A percentile compares a stretch with the other conserved stretches of the same genome.
These are phyloP conservation scores for Odontophorus gujanensis DNA, from an alignment of 2,113 vertebrate species.

Conservation along the genomic window DNA sequence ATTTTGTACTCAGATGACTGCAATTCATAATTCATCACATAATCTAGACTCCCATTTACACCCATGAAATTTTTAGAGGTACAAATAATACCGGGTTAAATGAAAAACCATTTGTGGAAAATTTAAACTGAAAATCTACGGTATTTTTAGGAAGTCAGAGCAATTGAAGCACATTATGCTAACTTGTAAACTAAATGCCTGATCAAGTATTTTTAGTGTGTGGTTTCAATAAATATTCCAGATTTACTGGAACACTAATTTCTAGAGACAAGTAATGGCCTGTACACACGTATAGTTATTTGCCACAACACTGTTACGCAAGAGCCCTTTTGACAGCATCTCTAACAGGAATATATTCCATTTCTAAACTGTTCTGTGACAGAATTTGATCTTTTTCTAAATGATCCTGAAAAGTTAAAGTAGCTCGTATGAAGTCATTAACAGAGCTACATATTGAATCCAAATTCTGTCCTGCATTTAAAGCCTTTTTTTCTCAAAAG, in stretches of 20 bases:
- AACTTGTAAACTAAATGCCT: not conserved
- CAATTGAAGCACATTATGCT: not conserved
- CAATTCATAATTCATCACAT: conserved; percentile 6
- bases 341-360: not conserved
- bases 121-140: not conserved
- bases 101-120: not conserved
- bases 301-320: not conserved
- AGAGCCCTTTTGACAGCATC: not conserved
- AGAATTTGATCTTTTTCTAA: not conserved
- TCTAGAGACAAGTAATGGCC: not conserved
- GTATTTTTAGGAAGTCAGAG: not conserved
- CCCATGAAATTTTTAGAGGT: not conserved
- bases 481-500: not conserved
- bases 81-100: not conserved
- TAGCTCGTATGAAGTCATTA: not conserved
- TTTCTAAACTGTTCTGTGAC: not conserved
- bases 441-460: not conserved
- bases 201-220: not conserved
- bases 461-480: not conserved
- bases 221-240: not conserved
- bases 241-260: not conserved
- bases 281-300: not conserved
- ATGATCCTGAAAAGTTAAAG: not conserved
- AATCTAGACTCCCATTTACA: not conserved
- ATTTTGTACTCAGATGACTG: not conserved